Base-by-base conservation (phyloP, 2,113 vertebrate genomes). In the Vireo altiloquus region DNA sequence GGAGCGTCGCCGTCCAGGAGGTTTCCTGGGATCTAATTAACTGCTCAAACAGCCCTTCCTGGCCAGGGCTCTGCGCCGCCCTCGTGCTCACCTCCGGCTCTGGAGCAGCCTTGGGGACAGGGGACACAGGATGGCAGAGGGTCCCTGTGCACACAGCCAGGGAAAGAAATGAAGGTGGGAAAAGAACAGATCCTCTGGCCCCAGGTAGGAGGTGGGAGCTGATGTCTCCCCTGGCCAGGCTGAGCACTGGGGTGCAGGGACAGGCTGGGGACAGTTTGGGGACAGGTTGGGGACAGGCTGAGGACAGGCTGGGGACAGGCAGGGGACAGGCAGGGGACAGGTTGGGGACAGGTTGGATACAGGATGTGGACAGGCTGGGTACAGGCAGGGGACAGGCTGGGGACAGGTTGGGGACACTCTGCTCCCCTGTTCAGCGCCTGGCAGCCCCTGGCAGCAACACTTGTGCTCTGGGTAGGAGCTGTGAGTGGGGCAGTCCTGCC, bases 11-110 rank as follows among this genome's bases (percentile, higher is more conserved):
- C 8, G 2, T 87, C 76, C 75, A 11, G 66, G 72, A 94, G 60
- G 49, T 88, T 94, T 88, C 63, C 82, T 86, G 71, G 66, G 57
- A 82, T 94, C 76, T 82, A 90, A 94, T 94, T 70, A 92, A 69
- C 57, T 52, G 42, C 64, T 90, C 79, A 35, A 72, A 59, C 50
- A 79, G 53, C 69, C 27, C 57, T 72, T 69, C 53, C 87, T 12
- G 54, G 80, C 50, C 78, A 7, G 56, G 24, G 70, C 76, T n/a
- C 82, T 37, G 39, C 37, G 61, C 74, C 2, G 0, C 27, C 1
- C 57, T 52, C 57, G 17, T 8, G 0, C 53, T 54, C 46, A 46
- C 53, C 57, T 56, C 50, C 9, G 3, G 7, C 74, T 46, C 69
- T 40, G 77, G 25, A 81, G 52, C 76, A 74, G 65, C 53, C 35